Evolutionary conservation across 1,140 invertebrate genomes (phyloP).

Genomic region (Callitettix versicolor): DNA sequence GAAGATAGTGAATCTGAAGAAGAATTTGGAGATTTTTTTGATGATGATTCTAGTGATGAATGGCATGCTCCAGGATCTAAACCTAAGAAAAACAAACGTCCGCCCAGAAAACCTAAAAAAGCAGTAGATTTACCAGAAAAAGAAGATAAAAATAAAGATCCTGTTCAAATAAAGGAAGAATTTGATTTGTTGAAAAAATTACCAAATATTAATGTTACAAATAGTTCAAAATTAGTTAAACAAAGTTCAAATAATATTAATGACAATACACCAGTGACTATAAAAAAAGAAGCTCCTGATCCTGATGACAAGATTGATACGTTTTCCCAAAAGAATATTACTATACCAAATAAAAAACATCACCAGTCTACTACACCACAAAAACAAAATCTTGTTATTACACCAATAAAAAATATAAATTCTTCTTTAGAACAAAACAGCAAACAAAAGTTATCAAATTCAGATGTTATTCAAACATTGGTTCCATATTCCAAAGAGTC

Average conservation of each 20-base stretch:
- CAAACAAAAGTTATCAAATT: no score
- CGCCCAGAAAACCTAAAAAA: background rate
- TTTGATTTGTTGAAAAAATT: no score
- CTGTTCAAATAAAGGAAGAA: background rate
- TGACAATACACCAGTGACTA: background rate
- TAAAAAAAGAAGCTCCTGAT: constrained; percentile 8
- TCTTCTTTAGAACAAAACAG: no score
- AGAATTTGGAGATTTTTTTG: constrained; percentile 2
- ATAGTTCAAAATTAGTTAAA: background rate
- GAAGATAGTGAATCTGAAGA: background rate
- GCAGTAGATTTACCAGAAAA: background rate
- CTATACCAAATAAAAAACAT: background rate
- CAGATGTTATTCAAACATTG: background rate
- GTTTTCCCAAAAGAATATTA: background rate
- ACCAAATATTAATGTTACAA: constrained; percentile 1
- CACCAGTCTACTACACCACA: background rate
- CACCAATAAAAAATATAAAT: background rate
- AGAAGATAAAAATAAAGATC: constrained; percentile 1
- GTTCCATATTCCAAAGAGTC: background rate
- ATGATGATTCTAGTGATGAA: constrained; percentile 6
- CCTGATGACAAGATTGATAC: background rate
- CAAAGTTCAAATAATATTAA: background rate
- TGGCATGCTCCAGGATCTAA: constrained; percentile 1
- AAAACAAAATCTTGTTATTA: background rate
- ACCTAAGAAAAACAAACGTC: constrained; percentile 4